Evolutionary conservation across 2,888 invertebrate genomes (phyloP), one percentile per base, ranked within the genome.

Genomic region (Oxycera nigricornis): DNA sequence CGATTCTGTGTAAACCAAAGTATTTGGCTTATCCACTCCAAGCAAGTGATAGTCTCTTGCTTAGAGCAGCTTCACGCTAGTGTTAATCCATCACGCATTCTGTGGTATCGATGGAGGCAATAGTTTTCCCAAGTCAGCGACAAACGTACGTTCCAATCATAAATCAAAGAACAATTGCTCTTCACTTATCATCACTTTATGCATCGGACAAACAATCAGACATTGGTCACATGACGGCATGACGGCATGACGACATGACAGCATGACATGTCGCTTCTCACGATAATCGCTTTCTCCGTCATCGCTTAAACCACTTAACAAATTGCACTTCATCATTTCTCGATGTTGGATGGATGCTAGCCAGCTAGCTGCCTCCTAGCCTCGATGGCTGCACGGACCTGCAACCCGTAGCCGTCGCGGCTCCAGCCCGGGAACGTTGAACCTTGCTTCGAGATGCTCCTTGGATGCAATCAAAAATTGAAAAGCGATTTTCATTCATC

Each of bases 401-500:
- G 24, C 55, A 55, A 14, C 28, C n/a, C 7, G 50, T n/a, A 50
- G 14, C n/a, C n/a, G 68, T 22, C 52, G 70, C 55, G 52, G 14
- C 30, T 31, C 17, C 70, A 20, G 55, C 24, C 31, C 9, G 14
- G 30, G 70, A 70, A 70, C 70, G 55, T 70, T 70, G 70, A 70
- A 70, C 70, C 55, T 55, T 52, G 70, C 31, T 30, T 70, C 30
- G 55, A 70, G 31, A 6, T 35, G 9, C 52, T 65, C 24, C 41
- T 65, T 65, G 20, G 52, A 9, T 55, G 52, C 52, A 70, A 70
- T 70, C 70, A 70, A 50, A 70, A 52, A 70, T 70, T 70, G 70
- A 70, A 70, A 70, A 70, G 70, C 70, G 70, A 70, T 70, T 70
- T 55, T 70, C 70, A 70, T 70, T 70, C 70, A 70, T 70, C 70